These are phyloP conservation scores for Montipora efflorescens DNA, from an alignment of 64 coral and sea anemone genomes.

Conservation along the genomic window DNA sequence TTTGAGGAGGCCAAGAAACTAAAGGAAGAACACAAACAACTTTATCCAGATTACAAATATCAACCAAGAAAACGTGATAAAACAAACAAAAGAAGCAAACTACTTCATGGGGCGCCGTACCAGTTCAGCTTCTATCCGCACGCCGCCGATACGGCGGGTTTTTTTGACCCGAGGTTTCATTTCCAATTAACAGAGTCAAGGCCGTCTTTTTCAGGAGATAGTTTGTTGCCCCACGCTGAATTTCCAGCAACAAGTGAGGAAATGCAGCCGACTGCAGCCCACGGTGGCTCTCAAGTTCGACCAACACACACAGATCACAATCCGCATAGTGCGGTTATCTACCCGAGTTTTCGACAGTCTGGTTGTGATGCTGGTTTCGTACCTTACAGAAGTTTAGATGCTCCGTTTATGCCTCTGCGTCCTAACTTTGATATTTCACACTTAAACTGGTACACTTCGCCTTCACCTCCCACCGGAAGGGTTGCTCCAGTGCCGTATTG, in stretches of 20 bases:
- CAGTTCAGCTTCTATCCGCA: slow-evolving; percentile 85
- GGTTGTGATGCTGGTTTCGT: slow-evolving; percentile 49
- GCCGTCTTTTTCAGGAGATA: background rate
- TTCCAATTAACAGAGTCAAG: slow-evolving; percentile 45
- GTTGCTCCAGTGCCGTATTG: slow-evolving; percentile 60
- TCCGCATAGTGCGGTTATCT: slow-evolving; percentile 34
- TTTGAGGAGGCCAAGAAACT: slow-evolving; percentile 94
- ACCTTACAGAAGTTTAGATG: slow-evolving; percentile 54
- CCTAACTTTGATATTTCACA: slow-evolving; percentile 61
- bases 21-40: slow-evolving; percentile 94
- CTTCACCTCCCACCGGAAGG: slow-evolving; percentile 12
- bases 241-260: background rate
- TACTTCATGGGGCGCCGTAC: slow-evolving; percentile 82
- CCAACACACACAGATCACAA: slow-evolving; percentile 42
- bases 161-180: slow-evolving; percentile 57
- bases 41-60: slow-evolving; percentile 96
- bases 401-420: slow-evolving; percentile 61
- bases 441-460: slow-evolving; percentile 49
- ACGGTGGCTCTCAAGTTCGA: slow-evolving; percentile 13
- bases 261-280: background rate
- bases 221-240: slow-evolving; percentile 2
- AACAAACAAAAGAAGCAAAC: slow-evolving; percentile 87
- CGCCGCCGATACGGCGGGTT: slow-evolving; percentile 32
- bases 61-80: slow-evolving; percentile 96
- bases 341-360: slow-evolving; percentile 54